Percentiles rank a stretch among this genome's conserved stretches.
phyloP scores from a whole-genome alignment of 1,140 invertebrate species.

The Scaptomyza montana region DNA sequence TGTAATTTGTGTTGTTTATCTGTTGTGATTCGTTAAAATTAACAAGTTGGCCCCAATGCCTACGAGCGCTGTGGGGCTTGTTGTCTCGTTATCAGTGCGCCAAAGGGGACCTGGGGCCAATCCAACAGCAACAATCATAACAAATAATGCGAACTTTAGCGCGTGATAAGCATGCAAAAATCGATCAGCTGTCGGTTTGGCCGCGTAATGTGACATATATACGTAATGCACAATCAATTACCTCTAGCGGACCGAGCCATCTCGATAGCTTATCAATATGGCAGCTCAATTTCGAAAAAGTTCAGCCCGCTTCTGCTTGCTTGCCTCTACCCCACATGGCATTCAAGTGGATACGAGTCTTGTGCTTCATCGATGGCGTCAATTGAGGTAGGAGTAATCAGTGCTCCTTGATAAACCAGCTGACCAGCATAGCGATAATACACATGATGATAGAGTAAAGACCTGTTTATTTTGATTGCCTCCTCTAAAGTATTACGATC shows the following conservation, averaged over 20 bases:
- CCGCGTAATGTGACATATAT: conserved; percentile 25
- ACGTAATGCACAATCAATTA: conserved; percentile 67
- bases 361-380: conserved; percentile 26
- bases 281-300: conserved; percentile 12
- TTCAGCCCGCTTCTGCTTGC: no score
- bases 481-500: no score
- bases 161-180: conserved; percentile 64
- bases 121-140: conserved; percentile 25
- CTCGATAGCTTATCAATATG: conserved; percentile 72
- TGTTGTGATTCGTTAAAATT: conserved; percentile 45
- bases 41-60: conserved; percentile 24
- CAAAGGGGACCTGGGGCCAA: conserved; percentile 3
- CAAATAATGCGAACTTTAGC: conserved; percentile 12
- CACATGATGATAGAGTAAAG: not conserved
- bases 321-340: conserved; percentile 12
- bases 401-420: conserved; percentile 19
- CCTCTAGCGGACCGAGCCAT: conserved; percentile 23
- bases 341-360: conserved; percentile 27
- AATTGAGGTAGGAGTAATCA: not conserved
- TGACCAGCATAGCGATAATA: conserved; percentile 30
- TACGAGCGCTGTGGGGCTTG: conserved; percentile 11
- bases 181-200: conserved; percentile 70
- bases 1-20: conserved; percentile 17
- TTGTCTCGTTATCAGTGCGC: conserved; percentile 30
- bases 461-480: no score